Evolutionary conservation across 2,888 invertebrate species (phyloP).

Genomic region (Dryocosmus kuriphilus): DNA sequence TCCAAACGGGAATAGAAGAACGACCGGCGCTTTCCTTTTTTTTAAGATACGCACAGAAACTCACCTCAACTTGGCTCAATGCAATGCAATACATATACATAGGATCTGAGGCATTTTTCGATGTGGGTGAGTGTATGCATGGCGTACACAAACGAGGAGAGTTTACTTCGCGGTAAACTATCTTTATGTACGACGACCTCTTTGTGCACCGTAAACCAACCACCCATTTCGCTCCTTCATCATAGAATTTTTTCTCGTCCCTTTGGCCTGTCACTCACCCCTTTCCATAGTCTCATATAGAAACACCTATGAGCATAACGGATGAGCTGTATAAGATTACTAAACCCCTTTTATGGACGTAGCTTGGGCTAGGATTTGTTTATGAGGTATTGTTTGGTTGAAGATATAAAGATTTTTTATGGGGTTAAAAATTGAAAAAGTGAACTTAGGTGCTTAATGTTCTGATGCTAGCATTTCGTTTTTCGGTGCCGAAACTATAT

Average conservation of each 20-base stretch:
- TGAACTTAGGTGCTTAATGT: no score
- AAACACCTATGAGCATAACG: not conserved
- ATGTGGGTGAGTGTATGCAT: not conserved
- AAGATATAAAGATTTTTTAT: not conserved
- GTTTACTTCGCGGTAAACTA: constrained; percentile 46
- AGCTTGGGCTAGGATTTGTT: not conserved
- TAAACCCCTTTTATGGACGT: not conserved
- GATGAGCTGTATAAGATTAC: not conserved
- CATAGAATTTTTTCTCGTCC: constrained; percentile 33
- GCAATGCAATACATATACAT: not conserved
- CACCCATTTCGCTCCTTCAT: constrained; percentile 44
- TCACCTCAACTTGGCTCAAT: constrained; percentile 43
- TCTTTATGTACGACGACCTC: constrained; percentile 53
- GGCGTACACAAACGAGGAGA: constrained; percentile 27
- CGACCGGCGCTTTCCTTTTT: constrained; percentile 64
- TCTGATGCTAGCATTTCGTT: no score
- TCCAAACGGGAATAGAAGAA: constrained; percentile 61
- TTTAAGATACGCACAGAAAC: constrained; percentile 53
- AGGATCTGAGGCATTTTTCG: constrained; percentile 39
- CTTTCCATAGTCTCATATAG: not conserved
- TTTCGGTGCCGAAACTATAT: no score
- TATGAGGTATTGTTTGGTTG: not conserved
- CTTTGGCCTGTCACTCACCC: constrained; percentile 22
- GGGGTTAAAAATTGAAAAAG: no score
- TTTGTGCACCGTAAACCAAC: constrained; percentile 56